Conservation (phyloP, 1,140 invertebrate genomes). For the Antheraea pernyi region DNA sequence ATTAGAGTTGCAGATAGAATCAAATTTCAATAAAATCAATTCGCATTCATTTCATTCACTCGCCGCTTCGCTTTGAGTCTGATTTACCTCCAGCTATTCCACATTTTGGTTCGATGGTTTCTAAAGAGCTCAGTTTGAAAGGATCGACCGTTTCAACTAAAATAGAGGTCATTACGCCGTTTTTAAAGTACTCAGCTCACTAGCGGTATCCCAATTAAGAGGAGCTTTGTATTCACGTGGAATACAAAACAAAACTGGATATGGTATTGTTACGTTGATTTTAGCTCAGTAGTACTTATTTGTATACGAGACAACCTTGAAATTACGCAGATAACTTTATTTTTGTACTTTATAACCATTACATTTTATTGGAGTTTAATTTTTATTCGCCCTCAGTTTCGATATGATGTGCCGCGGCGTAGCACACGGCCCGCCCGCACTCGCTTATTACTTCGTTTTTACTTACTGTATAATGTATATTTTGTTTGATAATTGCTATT, state of each 20-base stretch:
- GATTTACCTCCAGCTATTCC: not conserved
- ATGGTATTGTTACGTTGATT: not conserved
- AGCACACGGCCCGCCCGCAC: too few species aligned
- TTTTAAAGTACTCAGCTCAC: not conserved
- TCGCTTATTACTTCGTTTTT: too few species aligned
- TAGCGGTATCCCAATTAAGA: constrained; percentile 8
- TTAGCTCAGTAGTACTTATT: too few species aligned
- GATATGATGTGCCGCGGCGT: too few species aligned
- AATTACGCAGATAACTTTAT: too few species aligned
- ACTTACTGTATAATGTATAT: too few species aligned
- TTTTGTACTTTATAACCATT: too few species aligned
- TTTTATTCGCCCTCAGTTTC: too few species aligned
- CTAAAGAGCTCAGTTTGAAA: constrained; percentile 9
- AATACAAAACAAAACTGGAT: not conserved
- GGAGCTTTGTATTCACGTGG: not conserved
- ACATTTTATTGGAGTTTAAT: too few species aligned
- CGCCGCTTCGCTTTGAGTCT: not conserved
- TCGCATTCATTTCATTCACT: not conserved
- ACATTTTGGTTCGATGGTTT: constrained; percentile 5
- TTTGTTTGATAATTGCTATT: too few species aligned
- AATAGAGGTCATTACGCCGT: constrained; percentile 7
- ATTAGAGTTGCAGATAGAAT: not conserved
- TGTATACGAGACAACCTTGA: too few species aligned
- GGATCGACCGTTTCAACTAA: constrained; percentile 4
- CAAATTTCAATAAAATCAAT: not conserved